Evolutionary conservation across 1,140 invertebrate species (phyloP), one percentile per base, ranked within the genome.

Genomic region (Batillaria attramentaria): DNA sequence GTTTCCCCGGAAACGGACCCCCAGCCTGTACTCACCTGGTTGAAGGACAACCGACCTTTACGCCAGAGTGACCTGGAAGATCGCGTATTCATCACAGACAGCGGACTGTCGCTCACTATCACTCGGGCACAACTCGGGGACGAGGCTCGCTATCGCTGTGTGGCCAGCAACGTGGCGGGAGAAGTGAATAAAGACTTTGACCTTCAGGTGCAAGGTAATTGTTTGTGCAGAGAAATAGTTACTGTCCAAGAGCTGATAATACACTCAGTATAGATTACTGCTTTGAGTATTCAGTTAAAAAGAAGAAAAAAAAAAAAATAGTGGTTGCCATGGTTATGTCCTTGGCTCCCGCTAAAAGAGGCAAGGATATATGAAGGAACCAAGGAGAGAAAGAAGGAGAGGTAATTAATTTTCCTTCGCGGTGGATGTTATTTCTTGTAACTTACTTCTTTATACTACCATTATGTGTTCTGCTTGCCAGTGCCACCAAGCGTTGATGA

Each of bases 131-230:
- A 78, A 3, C 80, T 90, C 5, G 78, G 84, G 0, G 91, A 93
- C 80, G 90, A 90, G 72, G 92, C 91, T 13, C 81, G 88, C 33
- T 93, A 92, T 79, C 87, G 83, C 1, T 93, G 92, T 84, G 81
- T 90, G 8, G 92, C 93, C 5, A 86, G 81, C 5, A 93, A 92
- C 84, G 78, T 86, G 10, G 92, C 91, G 10, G 92, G 92, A 37
- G 84, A 87, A 82, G 86, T 83, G 37, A 80, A 87, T 43, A 89
- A 83, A 69, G 81, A 78, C 42, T 88, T 90, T 84, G 83, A 89
- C 41, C 66, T 91, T 5, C 84, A 88, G 72, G 87, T 91, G 57
- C 80, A 84, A 83, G 88, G 89, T 91, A 79, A 83, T 79, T 66
- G 24, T 66, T 66, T n/a, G n/a, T n/a, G n/a, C n/a, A n/a, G n/a